Base-by-base conservation (phyloP, 1,140 invertebrate species). In the Drosophila setifemur region DNA sequence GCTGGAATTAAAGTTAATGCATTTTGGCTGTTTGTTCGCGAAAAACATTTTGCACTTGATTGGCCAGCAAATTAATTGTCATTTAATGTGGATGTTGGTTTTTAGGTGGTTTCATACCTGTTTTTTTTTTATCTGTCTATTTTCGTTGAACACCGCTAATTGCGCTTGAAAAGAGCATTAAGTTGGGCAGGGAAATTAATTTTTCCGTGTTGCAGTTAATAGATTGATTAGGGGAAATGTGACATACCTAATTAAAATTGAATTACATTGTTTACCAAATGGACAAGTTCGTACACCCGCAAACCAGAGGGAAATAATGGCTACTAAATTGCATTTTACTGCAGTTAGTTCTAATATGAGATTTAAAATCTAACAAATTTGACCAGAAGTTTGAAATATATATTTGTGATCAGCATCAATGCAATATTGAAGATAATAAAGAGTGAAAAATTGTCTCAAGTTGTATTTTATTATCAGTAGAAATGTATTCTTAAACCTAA, bases 121-220 rank as follows among this genome's bases (percentile, higher is more conserved):
- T 39, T 45, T 33, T 66, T 19, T 42, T 23, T 3, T n/a, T n/a
- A n/a, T n/a, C n/a, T n/a, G n/a, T n/a, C 9, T 5, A 2, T 11
- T 21, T 21, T 11, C 18, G 29, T 42, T 26, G 6, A 18, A 26
- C 19, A 35, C 12, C 31, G 42, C 78, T 73, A 83, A 83, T 73
- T 82, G 61, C 69, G 70, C 78, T 83, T 55, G 78, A 69, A 82
- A 77, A 83, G 55, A 73, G 69, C 73, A 82, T 78, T 83, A 78
- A 25, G 44, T 58, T 26, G 6, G 37, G 16, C 50, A 54, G 44
- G 18, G 31, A 33, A 16, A 37, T 7, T 4, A 12, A 50, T 42
- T 50, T 66, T 47, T 67, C 47, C n/a, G 9, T 49, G 43, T 8
- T 31, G 28, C 54, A 18, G 11, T 52, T 40, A 25, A 39, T 39